These are phyloP conservation scores for Dryobotodes eremita DNA, from an alignment of 2,888 invertebrate species.

Conservation along the genomic window DNA sequence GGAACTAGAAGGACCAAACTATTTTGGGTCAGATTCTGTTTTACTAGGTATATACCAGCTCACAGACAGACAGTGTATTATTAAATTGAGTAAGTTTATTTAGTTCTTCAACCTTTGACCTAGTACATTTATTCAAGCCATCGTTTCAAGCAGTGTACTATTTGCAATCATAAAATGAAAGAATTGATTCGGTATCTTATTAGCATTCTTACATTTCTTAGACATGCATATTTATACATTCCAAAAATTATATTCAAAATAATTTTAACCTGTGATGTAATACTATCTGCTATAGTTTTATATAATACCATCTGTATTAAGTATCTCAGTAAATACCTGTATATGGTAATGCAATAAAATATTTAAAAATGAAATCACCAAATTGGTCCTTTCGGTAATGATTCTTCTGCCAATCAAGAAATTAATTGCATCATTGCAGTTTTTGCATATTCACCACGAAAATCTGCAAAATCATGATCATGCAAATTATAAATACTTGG, in stretches of 20 bases:
- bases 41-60: background rate
- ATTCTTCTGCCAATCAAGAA: background rate
- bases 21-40: background rate
- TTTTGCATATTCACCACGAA: background rate
- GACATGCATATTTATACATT: background rate
- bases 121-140: background rate
- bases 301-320: too few species aligned
- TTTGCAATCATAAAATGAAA: background rate
- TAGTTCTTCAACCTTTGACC: background rate
- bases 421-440: background rate
- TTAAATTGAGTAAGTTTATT: constrained; percentile 8
- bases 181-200: background rate
- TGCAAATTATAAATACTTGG: constrained; percentile 39
- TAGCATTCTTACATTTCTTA: too few species aligned
- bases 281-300: background rate
- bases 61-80: constrained; percentile 6
- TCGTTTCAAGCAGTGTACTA: background rate
- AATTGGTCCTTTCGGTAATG: background rate
- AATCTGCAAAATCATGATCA: constrained; percentile 17
- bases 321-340: too few species aligned
- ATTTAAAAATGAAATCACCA: background rate
- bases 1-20: background rate
- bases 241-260: background rate
- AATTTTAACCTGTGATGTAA: background rate
- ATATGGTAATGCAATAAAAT: background rate